Evolutionary conservation across 2,797 vertebrate species (phyloP), one percentile per base, ranked within the genome.

Genomic region (Poeciliopsis paucimaculata): DNA sequence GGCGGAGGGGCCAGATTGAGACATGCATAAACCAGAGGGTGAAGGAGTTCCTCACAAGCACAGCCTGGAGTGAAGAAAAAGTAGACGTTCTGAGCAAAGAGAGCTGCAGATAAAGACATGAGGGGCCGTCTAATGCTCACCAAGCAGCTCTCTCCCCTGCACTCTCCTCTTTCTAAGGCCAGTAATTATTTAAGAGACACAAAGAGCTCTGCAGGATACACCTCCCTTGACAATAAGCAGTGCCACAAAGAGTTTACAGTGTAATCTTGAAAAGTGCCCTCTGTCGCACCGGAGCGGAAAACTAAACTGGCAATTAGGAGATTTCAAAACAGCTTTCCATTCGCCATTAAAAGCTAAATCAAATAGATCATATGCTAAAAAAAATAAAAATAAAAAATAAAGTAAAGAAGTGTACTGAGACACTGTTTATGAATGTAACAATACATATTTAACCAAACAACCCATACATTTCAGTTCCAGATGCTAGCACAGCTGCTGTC

Each of bases 141-240:
- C 77, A 86, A 77, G 82, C 72, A n/a, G 9, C 79, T 85, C 82
- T 85, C 79, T 86, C 77, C 55, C 9, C 72, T 73, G 73, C 82
- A 74, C 86, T 85, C 83, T 88, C 86, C 73, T 89, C 86, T 88
- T 77, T 89, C 82, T 77, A 36, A 85, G 83, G 83, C 51, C 87
- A 91, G 89, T 91, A 91, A 93, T 94, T 92, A 93, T 92, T 91
- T 81, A 93, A 76, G 74, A 88, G 86, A 87, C 89, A 90, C 90
- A 88, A 90, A 89, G 85, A 87, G 81, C 88, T 83, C 77, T 78
- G 87, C 83, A 76, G 86, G 88, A 64, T 75, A 84, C 84, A 84
- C 82, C 79, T 87, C 84, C 80, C 80, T 82, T 11, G 36, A 88
- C 85, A 88, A 87, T 46, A 80, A 80, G 60, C 82, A 12, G 72